These are phyloP conservation scores for Pelvicachromis taeniatus DNA, from an alignment of 2,113 vertebrate species.

Conservation along the genomic window DNA sequence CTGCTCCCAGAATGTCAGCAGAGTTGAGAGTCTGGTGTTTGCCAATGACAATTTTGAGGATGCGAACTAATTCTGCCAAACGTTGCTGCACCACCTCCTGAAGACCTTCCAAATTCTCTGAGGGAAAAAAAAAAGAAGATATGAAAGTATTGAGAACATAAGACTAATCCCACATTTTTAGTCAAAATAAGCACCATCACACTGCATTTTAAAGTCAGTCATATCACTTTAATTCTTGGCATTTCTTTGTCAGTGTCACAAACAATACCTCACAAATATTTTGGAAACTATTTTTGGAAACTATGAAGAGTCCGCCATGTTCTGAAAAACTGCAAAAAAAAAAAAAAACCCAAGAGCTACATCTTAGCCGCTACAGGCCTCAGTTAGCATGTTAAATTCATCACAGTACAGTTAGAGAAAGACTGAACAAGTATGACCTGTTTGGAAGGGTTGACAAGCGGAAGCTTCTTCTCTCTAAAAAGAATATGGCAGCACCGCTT, in stretches of 20 bases:
- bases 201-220: neutral
- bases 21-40: constrained; percentile 95
- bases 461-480: neutral
- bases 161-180: neutral
- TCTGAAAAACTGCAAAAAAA: neutral
- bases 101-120: constrained; percentile 78
- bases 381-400: neutral
- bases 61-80: constrained; percentile 82
- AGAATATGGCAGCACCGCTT: neutral
- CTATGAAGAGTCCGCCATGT: fast-evolving
- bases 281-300: neutral
- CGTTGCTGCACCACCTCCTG: constrained; percentile 84
- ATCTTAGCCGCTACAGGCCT: neutral
- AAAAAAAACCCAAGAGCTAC: neutral
- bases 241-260: constrained; percentile 4
- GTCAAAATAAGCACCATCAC: neutral
- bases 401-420: neutral
- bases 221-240: neutral
- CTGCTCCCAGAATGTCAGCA: constrained; percentile 87
- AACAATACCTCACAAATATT: neutral
- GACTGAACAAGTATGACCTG: neutral
- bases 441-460: neutral
- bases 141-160: neutral
- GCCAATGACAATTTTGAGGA: constrained; percentile 87
- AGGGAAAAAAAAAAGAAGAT: neutral